Evolutionary conservation across 2,888 invertebrate genomes (phyloP).

Genomic region (Gonocerus acuteangulatus): DNA sequence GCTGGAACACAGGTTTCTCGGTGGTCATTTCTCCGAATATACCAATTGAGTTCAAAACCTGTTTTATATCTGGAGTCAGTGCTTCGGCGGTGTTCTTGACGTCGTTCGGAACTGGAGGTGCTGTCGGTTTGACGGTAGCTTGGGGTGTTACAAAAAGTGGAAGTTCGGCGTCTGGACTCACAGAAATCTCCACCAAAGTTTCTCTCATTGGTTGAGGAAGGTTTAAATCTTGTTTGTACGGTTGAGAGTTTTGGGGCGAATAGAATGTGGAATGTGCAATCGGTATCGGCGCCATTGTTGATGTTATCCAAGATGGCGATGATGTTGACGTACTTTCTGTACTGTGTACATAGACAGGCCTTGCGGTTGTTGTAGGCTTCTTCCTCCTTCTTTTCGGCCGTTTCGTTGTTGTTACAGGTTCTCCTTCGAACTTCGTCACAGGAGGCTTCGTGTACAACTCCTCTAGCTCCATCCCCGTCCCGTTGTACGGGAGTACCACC

Average conservation of each 20-base stretch:
- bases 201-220: slow-evolving; percentile 17
- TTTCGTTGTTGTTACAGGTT: slow-evolving; percentile 18
- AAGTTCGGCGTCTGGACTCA: not conserved
- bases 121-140: slow-evolving; percentile 26
- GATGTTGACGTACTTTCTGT: not conserved
- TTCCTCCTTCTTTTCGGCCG: slow-evolving; percentile 32
- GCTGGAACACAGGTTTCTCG: slow-evolving; percentile 20
- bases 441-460: slow-evolving; percentile 61
- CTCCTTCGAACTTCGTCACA: slow-evolving; percentile 41
- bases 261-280: no score
- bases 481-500: slow-evolving; percentile 32
- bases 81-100: slow-evolving; percentile 37
- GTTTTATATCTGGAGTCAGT: slow-evolving; percentile 42
- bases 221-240: not conserved
- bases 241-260: not conserved
- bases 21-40: slow-evolving; percentile 38
- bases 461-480: slow-evolving; percentile 43
- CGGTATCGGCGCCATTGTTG: no score
- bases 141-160: slow-evolving; percentile 10
- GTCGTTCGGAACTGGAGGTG: slow-evolving; percentile 31
- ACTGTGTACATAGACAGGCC: slow-evolving; percentile 36
- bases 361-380: slow-evolving; percentile 31
- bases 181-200: slow-evolving; percentile 11
- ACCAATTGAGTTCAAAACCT: slow-evolving; percentile 47
- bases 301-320: not conserved